Evolutionary conservation across 2,797 vertebrate species (phyloP), one percentile per base, ranked within the genome.

Genomic region (Harpagifer antarcticus): DNA sequence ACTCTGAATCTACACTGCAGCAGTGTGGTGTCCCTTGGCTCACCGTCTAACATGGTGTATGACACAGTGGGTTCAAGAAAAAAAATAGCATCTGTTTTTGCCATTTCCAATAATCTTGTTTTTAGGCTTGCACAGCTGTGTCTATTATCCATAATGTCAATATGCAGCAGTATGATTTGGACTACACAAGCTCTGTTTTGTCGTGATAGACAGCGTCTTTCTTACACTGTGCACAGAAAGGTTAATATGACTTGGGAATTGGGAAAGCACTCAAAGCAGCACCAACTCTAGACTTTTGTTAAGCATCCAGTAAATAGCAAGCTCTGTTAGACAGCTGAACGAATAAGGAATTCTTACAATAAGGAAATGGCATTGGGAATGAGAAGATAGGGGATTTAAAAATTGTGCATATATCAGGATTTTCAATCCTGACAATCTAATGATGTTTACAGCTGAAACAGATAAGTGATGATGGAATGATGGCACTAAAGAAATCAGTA

Each of bases 141-240:
- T 78, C 81, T 79, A 57, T 80, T 81, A 86, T 84, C 78, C 85
- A 63, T 70, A 54, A 80, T 75, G 82, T 78, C 83, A 87, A 89
- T 90, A 78, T 91, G 87, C 67, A 45, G 82, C 57, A 6, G 78
- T 40, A 50, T 56, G 91, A 91, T 88, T 90, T 76, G 76, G 60
- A 71, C 65, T 11, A 53, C 54, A 45, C 62, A 11, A 20, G 78
- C 57, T 72, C 80, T 75, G 72, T 72, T 85, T 68, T 70, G 88
- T 79, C 65, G 69, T 50, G 86, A 89, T 85, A 87, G 82, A 69
- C 61, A 45, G 73, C 54, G 48, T 72, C 62, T 58, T 56, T 57
- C 68, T 64, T 33, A 47, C 48, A 19, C 45, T 54, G 45, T 16
- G 52, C 63, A 63, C 69, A 81, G n/a, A 84, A 48, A 43, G 56